Evolutionary conservation across 2,113 vertebrate genomes (phyloP), one percentile per base, ranked within the genome.

Genomic region (Syrmaticus mikado): DNA sequence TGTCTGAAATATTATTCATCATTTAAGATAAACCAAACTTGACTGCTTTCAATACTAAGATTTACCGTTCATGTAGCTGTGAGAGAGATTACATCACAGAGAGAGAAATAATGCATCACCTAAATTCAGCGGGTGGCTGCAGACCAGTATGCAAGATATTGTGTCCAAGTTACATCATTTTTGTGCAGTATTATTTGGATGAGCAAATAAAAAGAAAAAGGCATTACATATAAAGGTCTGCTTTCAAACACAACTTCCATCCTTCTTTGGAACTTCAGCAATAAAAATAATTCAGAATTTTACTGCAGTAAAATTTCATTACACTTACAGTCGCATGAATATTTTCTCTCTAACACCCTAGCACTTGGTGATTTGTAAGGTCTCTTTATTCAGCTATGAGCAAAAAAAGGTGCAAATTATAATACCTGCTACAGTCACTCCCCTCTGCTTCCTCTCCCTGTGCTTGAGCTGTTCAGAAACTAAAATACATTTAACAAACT

Each of bases 191-290:
- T 10, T 28, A 43, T 66, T 85, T 73, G 53, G 38, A 92, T 61
- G 80, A 81, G 50, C 34, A 84, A 94, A 95, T 64, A 67, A 88
- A 95, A 82, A 94, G 24, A 30, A 58, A 82, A 93, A 92, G 15
- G 30, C 38, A 38, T 5, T n/a, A 25, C 27, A 70, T 57, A 74
- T 10, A 68, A 82, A 95, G 64, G 36, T 87, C 60, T 77, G 50
- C 30, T 82, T 66, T 32, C 74, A 71, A 82, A 83, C 60, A 74
- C 32, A 58, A 89, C 41, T 55, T 87, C 45, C 43, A 57, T 64
- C 45, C 41, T 76, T 55, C 82, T 38, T 41, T 60, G 38, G 34
- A 83, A 85, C 28, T 76, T 83, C 48, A 81, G 43, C 53, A 85
- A 80, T 89, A 82, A 84, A 86, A 50, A 57, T 70, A 88, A 72